phyloP scores from a whole-genome alignment of 2,888 invertebrate genomes.

The Ceriagrion tenellum region DNA sequence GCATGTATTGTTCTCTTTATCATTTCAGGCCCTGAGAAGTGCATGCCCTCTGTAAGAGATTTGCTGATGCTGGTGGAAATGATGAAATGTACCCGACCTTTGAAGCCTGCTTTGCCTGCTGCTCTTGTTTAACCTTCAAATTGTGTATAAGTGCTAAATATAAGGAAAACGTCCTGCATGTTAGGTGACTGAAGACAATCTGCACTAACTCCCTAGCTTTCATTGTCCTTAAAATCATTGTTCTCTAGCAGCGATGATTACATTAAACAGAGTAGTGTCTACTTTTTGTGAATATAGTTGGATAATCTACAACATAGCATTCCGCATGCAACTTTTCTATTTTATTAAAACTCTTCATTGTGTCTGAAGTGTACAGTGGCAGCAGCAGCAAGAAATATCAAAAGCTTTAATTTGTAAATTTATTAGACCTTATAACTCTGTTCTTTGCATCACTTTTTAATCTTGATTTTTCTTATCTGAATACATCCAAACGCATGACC shows the following conservation, averaged over 20 bases:
- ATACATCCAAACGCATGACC: slow-evolving; percentile 20
- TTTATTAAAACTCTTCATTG: slow-evolving; percentile 24
- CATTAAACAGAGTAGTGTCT: not conserved
- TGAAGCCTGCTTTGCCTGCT: slow-evolving; percentile 68
- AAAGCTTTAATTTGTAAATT: not conserved
- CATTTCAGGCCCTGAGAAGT: slow-evolving; percentile 68
- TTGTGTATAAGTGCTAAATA: slow-evolving; percentile 27
- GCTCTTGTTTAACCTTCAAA: slow-evolving; percentile 67
- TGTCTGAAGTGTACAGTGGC: not conserved
- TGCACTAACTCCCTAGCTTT: slow-evolving; percentile 54
- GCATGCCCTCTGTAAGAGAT: slow-evolving; percentile 70
- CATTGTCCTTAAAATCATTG: slow-evolving; percentile 9
- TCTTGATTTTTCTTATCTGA: not conserved
- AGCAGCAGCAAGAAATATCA: not conserved
- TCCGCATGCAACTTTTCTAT: slow-evolving; percentile 26
- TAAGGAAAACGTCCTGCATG: slow-evolving; percentile 54
- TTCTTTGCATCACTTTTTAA: slow-evolving; percentile 34
- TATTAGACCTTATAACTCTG: not conserved
- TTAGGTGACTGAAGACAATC: slow-evolving; percentile 53
- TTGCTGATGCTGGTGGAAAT: slow-evolving; percentile 71
- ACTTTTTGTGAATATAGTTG: slow-evolving; percentile 37
- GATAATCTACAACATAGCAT: not conserved
- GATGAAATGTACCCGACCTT: slow-evolving; percentile 72
- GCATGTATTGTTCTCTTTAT: slow-evolving; percentile 62
- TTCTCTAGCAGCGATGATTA: not conserved